Evolutionary conservation across 2,113 vertebrate species (phyloP).

Genomic region (Helogale parvula): DNA sequence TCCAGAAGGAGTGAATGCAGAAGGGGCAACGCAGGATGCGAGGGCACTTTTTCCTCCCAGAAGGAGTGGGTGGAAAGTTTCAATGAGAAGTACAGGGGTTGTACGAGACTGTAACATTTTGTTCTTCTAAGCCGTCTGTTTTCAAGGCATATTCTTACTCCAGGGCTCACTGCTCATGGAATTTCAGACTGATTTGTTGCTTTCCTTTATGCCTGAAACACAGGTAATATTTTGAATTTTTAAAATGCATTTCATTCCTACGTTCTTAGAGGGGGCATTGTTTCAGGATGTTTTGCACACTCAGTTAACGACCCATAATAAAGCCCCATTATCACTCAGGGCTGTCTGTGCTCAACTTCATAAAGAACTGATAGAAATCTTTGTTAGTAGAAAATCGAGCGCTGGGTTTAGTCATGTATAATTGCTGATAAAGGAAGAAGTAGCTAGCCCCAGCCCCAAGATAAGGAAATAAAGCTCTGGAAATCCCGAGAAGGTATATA

Average conservation of each 20-base stretch:
- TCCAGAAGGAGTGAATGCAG: slow-evolving; percentile 1
- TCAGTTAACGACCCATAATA: slow-evolving; percentile 18
- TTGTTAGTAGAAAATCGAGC: neutral
- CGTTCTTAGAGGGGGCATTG: neutral
- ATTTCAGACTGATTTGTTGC: slow-evolving; percentile 46
- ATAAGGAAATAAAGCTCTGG: neutral
- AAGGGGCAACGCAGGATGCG: slow-evolving; percentile 33
- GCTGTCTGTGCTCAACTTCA: neutral
- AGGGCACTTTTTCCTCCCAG: slow-evolving; percentile 68
- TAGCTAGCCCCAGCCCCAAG: neutral
- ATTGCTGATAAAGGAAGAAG: neutral
- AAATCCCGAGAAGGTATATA: neutral
- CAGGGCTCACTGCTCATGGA: slow-evolving; percentile 68
- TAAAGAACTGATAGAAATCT: slow-evolving; percentile 49
- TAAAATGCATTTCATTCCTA: slow-evolving; percentile 69
- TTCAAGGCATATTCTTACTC: slow-evolving; percentile 65
- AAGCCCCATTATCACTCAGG: neutral
- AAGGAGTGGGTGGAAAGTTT: slow-evolving; percentile 78
- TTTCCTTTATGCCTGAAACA: slow-evolving; percentile 24
- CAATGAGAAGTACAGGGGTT: slow-evolving; percentile 64
- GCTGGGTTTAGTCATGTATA: neutral
- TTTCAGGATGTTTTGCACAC: neutral
- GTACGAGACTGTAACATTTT: slow-evolving; percentile 70
- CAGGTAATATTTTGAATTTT: slow-evolving; percentile 68
- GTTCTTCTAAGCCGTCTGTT: slow-evolving; percentile 73